Conservation (phyloP, 1,140 invertebrate species). For the Arion vulgaris region DNA sequence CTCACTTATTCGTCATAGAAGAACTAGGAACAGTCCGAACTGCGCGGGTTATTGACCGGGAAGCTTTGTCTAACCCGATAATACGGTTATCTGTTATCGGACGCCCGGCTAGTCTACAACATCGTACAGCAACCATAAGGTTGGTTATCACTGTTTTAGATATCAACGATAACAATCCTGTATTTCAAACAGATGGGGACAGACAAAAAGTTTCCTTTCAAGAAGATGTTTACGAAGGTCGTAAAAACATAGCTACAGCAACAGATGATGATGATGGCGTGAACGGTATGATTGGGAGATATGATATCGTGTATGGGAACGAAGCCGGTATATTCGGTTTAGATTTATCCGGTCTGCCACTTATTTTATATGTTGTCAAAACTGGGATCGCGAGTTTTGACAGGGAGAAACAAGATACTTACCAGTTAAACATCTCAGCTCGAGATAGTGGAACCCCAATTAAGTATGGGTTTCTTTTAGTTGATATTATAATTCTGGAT, state of each 20-base stretch:
- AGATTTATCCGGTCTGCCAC: constrained; percentile 41
- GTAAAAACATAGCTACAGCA: constrained; percentile 77
- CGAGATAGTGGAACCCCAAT: constrained; percentile 82
- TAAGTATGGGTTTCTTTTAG: constrained; percentile 79
- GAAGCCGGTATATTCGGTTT: constrained; percentile 54
- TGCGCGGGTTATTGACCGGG: constrained; percentile 48
- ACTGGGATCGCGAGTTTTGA: constrained; percentile 84
- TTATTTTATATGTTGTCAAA: constrained; percentile 54
- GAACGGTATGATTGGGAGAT: constrained; percentile 51
- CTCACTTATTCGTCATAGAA: constrained; percentile 48
- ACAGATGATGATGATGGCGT: constrained; percentile 76
- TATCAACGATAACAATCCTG: constrained; percentile 93
- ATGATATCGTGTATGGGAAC: constrained; percentile 57
- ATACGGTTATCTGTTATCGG: constrained; percentile 50
- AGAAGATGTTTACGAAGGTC: constrained; percentile 70
- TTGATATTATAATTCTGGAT: constrained; percentile 9
- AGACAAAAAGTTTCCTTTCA: constrained; percentile 42
- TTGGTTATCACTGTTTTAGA: constrained; percentile 74
- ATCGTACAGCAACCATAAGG: constrained; percentile 49
- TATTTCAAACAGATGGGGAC: constrained; percentile 75
- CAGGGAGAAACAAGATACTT: constrained; percentile 83
- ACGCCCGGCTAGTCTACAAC: constrained; percentile 7
- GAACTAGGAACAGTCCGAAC: constrained; percentile 44
- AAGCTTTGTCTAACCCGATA: constrained; percentile 42
- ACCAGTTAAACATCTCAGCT: constrained; percentile 86